Percentiles rank a stretch among this genome's conserved stretches.
These are phyloP conservation scores for Andrena bucephala DNA, from an alignment of 2,888 invertebrate species.

Conservation along the genomic window DNA sequence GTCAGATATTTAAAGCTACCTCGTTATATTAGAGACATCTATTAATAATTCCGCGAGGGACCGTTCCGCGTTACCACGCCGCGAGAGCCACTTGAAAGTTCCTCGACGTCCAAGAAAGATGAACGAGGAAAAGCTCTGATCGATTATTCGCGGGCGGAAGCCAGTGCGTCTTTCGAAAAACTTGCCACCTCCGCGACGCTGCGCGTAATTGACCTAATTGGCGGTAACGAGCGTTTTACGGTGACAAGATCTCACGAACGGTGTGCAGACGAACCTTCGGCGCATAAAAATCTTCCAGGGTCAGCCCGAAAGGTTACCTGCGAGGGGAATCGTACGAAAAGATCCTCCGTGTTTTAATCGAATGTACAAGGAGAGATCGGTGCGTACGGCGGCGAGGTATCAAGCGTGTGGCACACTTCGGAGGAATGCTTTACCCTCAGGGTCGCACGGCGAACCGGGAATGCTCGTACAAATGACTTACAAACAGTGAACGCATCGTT, in stretches of 20 bases:
- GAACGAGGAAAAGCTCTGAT: slow-evolving; percentile 11
- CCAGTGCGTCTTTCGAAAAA: slow-evolving; percentile 52
- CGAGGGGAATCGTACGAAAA: background rate
- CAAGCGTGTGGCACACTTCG: slow-evolving; percentile 63
- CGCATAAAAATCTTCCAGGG: background rate
- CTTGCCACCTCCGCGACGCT: slow-evolving; percentile 34
- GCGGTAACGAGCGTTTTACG: slow-evolving; percentile 37
- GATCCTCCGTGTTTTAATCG: slow-evolving; percentile 9
- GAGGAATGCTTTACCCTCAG: slow-evolving; percentile 54
- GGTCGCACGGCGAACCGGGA: slow-evolving; percentile 56
- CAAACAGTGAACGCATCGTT: slow-evolving; percentile 40
- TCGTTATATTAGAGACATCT: background rate
- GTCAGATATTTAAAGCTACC: background rate
- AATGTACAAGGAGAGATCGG: slow-evolving; percentile 38
- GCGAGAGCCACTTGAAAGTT: background rate
- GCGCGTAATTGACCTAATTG: slow-evolving; percentile 69
- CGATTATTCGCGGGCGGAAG: slow-evolving; percentile 33
- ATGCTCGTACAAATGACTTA: slow-evolving; percentile 48
- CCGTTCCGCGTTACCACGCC: no score
- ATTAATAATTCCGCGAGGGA: background rate
- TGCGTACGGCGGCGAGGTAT: slow-evolving; percentile 28
- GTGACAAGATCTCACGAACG: no score
- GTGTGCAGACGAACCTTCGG: slow-evolving; percentile 8
- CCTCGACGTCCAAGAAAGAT: background rate
- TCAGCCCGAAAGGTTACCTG: background rate